These are phyloP conservation scores for Caerostris extrusa DNA, from an alignment of 1,140 invertebrate genomes.

Conservation along the genomic window DNA sequence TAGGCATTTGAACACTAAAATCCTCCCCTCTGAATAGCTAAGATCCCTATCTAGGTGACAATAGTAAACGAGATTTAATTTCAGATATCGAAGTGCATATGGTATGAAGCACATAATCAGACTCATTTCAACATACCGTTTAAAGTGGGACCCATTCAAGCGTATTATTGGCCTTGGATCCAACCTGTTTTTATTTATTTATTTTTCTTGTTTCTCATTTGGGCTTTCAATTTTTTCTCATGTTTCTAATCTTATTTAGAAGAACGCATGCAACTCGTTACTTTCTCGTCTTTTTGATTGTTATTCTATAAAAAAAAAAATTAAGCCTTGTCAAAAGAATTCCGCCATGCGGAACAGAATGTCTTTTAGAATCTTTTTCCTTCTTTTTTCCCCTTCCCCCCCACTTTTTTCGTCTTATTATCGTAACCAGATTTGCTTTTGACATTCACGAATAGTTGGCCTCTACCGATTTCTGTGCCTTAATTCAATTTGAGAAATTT, in stretches of 20 bases:
- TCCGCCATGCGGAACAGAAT: background rate
- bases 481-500: too few species aligned
- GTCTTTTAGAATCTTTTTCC: background rate
- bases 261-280: slow-evolving; percentile 5
- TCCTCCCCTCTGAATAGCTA: background rate
- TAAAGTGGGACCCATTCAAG: background rate
- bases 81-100: background rate
- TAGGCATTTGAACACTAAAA: background rate
- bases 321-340: background rate
- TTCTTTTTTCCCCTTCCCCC: background rate
- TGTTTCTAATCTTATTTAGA: slow-evolving; percentile 19
- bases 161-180: slow-evolving; percentile 15
- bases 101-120: background rate
- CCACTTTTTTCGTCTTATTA: background rate
- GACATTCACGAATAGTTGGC: background rate
- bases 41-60: slow-evolving; percentile 38
- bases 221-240: background rate
- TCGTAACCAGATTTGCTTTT: slow-evolving; percentile 31
- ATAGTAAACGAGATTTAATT: slow-evolving; percentile 52
- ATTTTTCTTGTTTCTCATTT: background rate
- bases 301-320: background rate
- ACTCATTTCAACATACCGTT: slow-evolving; percentile 20
- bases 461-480: too few species aligned
- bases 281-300: background rate
- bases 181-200: background rate